Evolutionary conservation across 2,888 invertebrate species (phyloP), one percentile per base, ranked within the genome.

Genomic region (Augochlorella aurata): DNA sequence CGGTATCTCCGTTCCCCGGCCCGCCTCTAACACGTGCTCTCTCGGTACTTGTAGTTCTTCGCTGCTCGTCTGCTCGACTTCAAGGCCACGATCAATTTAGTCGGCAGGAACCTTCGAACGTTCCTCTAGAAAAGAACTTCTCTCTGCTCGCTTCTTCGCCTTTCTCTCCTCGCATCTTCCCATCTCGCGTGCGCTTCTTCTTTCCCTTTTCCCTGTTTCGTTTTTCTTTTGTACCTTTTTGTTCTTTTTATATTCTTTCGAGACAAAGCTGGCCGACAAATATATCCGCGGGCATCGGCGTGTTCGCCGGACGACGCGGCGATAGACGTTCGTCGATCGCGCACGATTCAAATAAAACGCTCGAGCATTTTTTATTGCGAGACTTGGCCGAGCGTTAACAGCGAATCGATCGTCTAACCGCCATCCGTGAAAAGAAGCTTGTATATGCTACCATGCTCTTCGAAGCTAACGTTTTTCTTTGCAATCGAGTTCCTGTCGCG

Each of bases 31-130:
- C 72, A 69, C 81, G 79, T 75, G 75, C 74, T 63, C 65, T 16
- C 66, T 45, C 66, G 45, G 79, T 87, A 83, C 83, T 87, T 85
- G 85, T 87, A 79, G 87, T 83, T 82, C 87, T 87, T 87, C 80
- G 70, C 74, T 66, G 52, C 67, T 84, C 58, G 83, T 82, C 81
- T 66, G 81, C 74, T 54, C 73, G 74, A 71, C 74, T 71, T 58
- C 71, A 85, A 85, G 83, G 85, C 77, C 71, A 70, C 79, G 79
- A 75, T 81, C 85, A 84, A 79, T 72, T 81, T 85, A 84, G 78
- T 77, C 72, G 74, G 58, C 77, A 73, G 78, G 85, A 77, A 79
- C 77, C 82, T 82, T 78, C 75, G 82, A 66, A 58, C 71, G 58
- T 77, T 58, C 61, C 63, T 74, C 82, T 73, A 54, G 45, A 78